phyloP scores from a whole-genome alignment of 1,140 invertebrate species.

The Parapsyche elsis region DNA sequence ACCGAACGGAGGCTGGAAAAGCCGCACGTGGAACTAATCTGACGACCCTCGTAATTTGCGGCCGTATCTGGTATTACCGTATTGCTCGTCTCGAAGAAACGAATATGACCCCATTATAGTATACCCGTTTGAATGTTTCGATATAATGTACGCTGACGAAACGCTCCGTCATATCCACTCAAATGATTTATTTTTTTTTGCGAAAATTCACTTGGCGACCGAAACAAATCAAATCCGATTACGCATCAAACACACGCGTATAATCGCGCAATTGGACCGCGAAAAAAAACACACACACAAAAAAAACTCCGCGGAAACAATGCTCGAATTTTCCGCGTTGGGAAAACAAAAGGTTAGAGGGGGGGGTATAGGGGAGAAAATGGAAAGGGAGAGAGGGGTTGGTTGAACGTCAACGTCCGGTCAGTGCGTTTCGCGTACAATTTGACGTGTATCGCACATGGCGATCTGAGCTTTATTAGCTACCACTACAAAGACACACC shows the following conservation, averaged over 20 bases:
- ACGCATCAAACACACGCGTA: conserved; percentile 10
- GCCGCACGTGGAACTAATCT: conserved; percentile 29
- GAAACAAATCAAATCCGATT: conserved; percentile 17
- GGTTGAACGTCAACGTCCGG: neutral
- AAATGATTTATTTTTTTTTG: neutral
- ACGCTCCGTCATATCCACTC: neutral
- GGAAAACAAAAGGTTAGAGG: neutral
- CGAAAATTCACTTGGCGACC: neutral
- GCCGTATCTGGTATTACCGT: neutral
- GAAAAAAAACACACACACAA: neutral
- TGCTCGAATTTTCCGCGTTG: conserved; percentile 5
- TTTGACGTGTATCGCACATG: too few species aligned
- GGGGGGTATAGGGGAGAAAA: neutral
- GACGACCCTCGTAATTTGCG: conserved; percentile 30
- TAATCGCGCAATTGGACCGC: neutral
- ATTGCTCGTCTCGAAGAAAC: too few species aligned
- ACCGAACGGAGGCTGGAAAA: conserved; percentile 8
- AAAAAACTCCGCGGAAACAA: neutral
- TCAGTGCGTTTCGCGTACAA: conserved; percentile 34
- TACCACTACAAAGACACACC: conserved; percentile 28
- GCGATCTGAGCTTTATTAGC: too few species aligned
- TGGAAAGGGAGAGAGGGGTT: too few species aligned
- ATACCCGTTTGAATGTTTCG: too few species aligned
- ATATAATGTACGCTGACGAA: too few species aligned
- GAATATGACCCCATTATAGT: too few species aligned